Evolutionary conservation across 2,797 vertebrate species (phyloP), one percentile per base, ranked within the genome.

Genomic region (Podarcis lilfordi): DNA sequence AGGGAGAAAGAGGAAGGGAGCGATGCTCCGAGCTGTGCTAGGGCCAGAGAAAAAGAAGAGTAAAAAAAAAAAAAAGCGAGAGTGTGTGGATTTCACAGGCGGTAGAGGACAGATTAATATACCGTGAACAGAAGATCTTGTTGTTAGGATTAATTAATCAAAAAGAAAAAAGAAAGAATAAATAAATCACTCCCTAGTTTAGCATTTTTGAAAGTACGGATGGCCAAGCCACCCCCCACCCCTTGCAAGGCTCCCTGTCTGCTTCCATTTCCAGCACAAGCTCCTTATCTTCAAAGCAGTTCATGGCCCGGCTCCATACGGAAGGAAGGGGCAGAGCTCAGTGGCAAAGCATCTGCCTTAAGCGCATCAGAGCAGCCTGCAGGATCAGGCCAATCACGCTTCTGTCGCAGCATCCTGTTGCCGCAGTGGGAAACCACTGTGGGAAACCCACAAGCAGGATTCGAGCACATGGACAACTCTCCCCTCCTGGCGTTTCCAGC

Each of bases 1-100:
- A 21, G 78, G 64, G 9, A 35, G 81, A 13, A 10, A 59, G 89
- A 75, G 66, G 88, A 72, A 76, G 55, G 75, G 68, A 27, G 27
- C 7, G n/a, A 78, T 35, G 79, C 86, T 90, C 1, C 0, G 59
- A 87, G 85, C 23, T 83, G 74, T 72, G 77, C 37, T 32, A 77
- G 45, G 40, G 66, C 82, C 43, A 84, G 0, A 0, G 32, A 0
- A 0, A 50, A 59, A 74, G 43, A 40, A 59, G 9, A 81, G 69
- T 2, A 5, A 19, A 0, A 0, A 50, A 40, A 69, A 37, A 29
- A 64, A 4, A 78, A 68, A 2, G 1, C 2, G 78, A 78, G 5
- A 0, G 0, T 35, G n/a, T 2, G 1, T 15, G 29, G 29, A 37
- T 45, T 43, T 27, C 61, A 37, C 9, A 29, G 72, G 23, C 4